Base-by-base conservation (phyloP, 2,797 vertebrate genomes). In the Hippopotamyrus pictus region DNA sequence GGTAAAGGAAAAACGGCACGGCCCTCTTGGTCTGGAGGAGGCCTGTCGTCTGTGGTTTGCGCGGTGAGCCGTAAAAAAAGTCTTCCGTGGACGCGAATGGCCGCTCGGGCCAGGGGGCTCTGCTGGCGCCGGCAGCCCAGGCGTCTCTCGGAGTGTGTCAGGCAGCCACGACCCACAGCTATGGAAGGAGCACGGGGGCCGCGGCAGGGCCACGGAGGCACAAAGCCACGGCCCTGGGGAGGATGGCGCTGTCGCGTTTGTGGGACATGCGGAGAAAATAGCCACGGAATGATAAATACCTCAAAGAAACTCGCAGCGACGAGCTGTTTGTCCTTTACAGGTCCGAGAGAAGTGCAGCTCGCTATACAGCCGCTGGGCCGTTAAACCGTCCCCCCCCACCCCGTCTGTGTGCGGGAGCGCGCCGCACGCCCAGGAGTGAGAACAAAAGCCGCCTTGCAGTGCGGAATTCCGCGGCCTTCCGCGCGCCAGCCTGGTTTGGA, bases 401-500 rank as follows among this genome's bases (percentile, higher is more conserved):
- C 48, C 48, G 46, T 86, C 50, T 86, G 57, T 12, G 53, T 86
- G 79, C 88, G 51, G 83, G 91, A 93, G 93, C 93, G 92, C 88
- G 92, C 92, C 93, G 92, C 91, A 92, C 90, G 93, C 90, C 92
- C 91, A 91, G 89, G 93, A 94, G 91, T 93, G 79, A 92, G 93
- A 93, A 83, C 95, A 96, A 95, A 96, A 95, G 95, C 93, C 88
- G 93, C 93, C 93, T 95, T 96, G 92, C 84, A 94, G 93, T 37
- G 91, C 92, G 65, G 88, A 93, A 51, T 91, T 91, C 93, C 92
- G 94, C 90, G 94, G 95, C 93, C 95, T 94, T 93, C 93, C 94
- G 88, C 93, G 92, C 92, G 93, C 92, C 90, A 90, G 92, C 91
- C 94, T 92, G 94, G 93, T 91, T 93, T 93, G 93, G 94, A 94